Conservation (phyloP, 1,140 invertebrate species). For the Eupeodes corollae region DNA sequence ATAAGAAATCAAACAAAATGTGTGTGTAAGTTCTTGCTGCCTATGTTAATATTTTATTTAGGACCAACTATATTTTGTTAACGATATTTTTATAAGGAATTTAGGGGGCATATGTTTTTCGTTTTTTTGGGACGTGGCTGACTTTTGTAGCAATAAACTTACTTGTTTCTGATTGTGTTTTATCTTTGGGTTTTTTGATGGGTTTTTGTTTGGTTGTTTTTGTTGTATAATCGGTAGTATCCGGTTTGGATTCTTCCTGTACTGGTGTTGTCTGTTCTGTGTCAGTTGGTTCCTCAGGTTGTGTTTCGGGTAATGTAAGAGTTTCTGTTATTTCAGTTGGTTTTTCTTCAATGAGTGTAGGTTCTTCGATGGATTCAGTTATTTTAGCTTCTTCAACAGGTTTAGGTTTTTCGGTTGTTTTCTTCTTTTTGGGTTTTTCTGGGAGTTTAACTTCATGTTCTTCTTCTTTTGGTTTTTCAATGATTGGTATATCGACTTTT, state of each 20-base stretch:
- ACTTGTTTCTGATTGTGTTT: constrained; percentile 31
- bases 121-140: too few relatives aligned
- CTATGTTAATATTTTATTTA: too few relatives aligned
- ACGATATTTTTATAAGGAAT: too few relatives aligned
- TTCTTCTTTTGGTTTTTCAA: constrained; percentile 14
- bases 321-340: neutral
- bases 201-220: constrained; percentile 21
- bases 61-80: too few relatives aligned
- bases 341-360: neutral
- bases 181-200: constrained; percentile 20
- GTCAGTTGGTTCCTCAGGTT: constrained; percentile 3
- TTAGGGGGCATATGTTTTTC: too few relatives aligned
- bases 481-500: constrained; percentile 21
- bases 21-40: too few relatives aligned
- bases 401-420: constrained; percentile 7
- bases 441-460: constrained; percentile 2
- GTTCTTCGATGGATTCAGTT: constrained; percentile 6
- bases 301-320: neutral
- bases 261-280: constrained; percentile 13
- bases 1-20: too few relatives aligned
- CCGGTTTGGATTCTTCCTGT: constrained; percentile 7
- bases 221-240: constrained; percentile 17
- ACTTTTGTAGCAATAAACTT: constrained; percentile 29
- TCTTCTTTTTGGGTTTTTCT: constrained; percentile 4
- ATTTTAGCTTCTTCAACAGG: constrained; percentile 15